These are phyloP conservation scores for Neodiprion lecontei DNA, from an alignment of 1,140 invertebrate genomes.

Conservation along the genomic window DNA sequence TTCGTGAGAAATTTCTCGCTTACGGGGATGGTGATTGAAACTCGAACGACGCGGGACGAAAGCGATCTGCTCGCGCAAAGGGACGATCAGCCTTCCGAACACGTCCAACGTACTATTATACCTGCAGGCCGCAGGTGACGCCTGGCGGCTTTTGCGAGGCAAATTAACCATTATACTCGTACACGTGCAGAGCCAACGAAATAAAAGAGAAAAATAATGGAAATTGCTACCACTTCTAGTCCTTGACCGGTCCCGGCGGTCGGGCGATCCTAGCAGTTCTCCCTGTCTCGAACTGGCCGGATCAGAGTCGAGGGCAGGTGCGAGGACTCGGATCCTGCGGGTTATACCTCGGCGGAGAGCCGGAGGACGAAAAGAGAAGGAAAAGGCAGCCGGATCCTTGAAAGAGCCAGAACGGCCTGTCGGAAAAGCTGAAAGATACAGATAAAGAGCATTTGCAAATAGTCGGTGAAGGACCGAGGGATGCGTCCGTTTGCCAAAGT, in stretches of 20 bases:
- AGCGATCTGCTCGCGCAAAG: no score
- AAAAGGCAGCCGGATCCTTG: neutral
- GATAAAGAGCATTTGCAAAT: conserved; percentile 10
- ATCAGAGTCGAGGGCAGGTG: conserved; percentile 40
- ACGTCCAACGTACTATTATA: no score
- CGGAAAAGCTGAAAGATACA: neutral
- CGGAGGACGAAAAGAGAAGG: conserved; percentile 19
- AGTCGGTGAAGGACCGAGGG: conserved; percentile 10
- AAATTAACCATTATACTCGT: conserved; percentile 42
- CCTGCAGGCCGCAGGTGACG: conserved; percentile 46
- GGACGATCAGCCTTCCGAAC: no score
- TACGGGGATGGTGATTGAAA: no score
- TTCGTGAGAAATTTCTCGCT: no score
- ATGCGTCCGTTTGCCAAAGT: neutral
- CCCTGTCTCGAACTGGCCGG: neutral
- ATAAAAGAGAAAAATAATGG: no score
- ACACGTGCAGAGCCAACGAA: conserved; percentile 36
- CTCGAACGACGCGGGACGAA: no score
- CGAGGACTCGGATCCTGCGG: conserved; percentile 23
- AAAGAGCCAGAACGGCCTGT: neutral
- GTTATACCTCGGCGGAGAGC: conserved; percentile 1
- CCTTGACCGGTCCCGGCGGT: conserved; percentile 30
- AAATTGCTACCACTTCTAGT: conserved; percentile 46
- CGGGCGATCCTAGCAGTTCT: neutral
- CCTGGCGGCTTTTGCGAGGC: conserved; percentile 33